phyloP scores from a whole-genome alignment of 2,888 invertebrate genomes.

The Temnothorax unifasciatus region DNA sequence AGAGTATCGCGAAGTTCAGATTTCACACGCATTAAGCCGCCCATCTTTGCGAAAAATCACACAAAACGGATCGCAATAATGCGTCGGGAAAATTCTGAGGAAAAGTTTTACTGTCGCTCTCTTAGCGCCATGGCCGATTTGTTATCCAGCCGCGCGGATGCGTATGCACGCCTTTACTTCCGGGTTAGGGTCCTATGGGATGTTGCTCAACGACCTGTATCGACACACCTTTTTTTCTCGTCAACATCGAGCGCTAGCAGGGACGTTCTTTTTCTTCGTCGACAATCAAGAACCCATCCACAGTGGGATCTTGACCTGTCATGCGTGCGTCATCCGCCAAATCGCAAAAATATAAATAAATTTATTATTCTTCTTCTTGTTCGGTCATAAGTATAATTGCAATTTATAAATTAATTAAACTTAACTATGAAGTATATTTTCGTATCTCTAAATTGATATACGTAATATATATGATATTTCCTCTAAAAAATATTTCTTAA shows the following conservation, averaged over 20 bases:
- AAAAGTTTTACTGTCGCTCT: conserved; percentile 81
- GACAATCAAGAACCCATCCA: conserved; percentile 75
- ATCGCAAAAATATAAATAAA: conserved; percentile 23
- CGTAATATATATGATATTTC: neutral
- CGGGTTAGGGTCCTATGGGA: conserved; percentile 81
- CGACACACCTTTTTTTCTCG: conserved; percentile 74
- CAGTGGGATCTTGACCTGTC: conserved; percentile 53
- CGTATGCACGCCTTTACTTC: conserved; percentile 84
- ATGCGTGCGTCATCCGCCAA: conserved; percentile 29
- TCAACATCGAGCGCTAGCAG: conserved; percentile 69
- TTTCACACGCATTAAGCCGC: conserved; percentile 51
- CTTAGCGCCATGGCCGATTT: conserved; percentile 85
- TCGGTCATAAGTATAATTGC: neutral
- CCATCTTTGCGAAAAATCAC: conserved; percentile 52
- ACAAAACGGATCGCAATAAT: conserved; percentile 71
- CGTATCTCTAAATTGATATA: neutral
- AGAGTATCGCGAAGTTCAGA: conserved; percentile 35
- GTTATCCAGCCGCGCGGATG: conserved; percentile 85
- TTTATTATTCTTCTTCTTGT: neutral
- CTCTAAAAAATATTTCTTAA: neutral
- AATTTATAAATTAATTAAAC: neutral
- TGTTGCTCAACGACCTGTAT: conserved; percentile 79
- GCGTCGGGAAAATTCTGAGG: conserved; percentile 75
- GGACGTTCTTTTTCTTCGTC: conserved; percentile 77
- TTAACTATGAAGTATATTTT: neutral